Evolutionary conservation across 2,113 vertebrate species (phyloP).

Genomic region (Heptranchias perlo): DNA sequence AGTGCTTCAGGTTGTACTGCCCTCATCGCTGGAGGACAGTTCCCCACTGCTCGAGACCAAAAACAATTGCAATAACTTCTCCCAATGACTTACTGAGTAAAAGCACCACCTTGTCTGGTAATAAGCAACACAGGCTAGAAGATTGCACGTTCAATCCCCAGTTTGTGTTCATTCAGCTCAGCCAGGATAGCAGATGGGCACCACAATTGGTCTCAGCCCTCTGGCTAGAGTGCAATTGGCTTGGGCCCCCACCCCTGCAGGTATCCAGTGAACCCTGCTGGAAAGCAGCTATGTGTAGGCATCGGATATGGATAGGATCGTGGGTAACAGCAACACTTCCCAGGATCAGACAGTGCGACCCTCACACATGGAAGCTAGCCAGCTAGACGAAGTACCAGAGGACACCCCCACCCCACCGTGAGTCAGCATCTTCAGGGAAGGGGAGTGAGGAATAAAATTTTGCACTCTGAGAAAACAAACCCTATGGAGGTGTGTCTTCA

Average conservation of each 20-base stretch:
- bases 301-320: neutral
- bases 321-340: neutral
- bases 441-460: neutral
- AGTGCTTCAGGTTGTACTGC: neutral
- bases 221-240: neutral
- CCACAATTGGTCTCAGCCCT: neutral
- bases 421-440: neutral
- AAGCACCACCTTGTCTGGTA: neutral
- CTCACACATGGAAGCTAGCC: neutral
- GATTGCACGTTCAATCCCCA: neutral
- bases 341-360: neutral
- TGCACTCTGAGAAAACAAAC: neutral
- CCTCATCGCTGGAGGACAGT: neutral
- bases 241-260: neutral
- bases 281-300: neutral
- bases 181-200: neutral
- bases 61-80: neutral
- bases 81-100: neutral
- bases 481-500: neutral
- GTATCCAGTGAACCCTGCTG: neutral
- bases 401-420: neutral
- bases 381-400: neutral
- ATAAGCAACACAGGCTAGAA: neutral
- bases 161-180: neutral
- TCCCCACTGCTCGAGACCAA: neutral